A percentile compares a stretch with the other conserved stretches of the same genome.
These are phyloP conservation scores for Drosophila pseudotalamancana DNA, from an alignment of 2,888 invertebrate species.

Conservation along the genomic window DNA sequence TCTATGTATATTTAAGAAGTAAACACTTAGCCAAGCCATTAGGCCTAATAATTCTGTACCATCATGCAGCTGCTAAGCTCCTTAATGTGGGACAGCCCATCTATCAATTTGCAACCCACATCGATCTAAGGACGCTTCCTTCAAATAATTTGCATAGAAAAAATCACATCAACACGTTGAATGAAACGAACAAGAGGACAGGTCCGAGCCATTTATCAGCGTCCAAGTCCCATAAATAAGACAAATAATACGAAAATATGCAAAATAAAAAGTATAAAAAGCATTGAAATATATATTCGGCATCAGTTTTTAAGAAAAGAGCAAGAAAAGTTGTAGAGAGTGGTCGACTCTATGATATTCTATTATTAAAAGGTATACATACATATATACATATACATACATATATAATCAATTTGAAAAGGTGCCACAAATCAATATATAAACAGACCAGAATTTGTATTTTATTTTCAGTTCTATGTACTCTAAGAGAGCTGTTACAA, in stretches of 20 bases:
- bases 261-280: conserved; percentile 68
- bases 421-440: too few species aligned
- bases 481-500: too few species aligned
- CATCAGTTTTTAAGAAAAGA: conserved; percentile 3
- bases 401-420: too few species aligned
- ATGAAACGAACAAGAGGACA: conserved; percentile 41
- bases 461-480: too few species aligned
- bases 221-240: conserved; percentile 70
- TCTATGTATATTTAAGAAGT: neutral
- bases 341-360: conserved; percentile 3
- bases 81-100: conserved; percentile 13
- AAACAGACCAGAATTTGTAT: too few species aligned
- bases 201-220: conserved; percentile 68
- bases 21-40: conserved; percentile 27
- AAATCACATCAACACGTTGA: conserved; percentile 78
- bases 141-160: conserved; percentile 41
- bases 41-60: conserved; percentile 20
- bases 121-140: conserved; percentile 25
- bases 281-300: conserved; percentile 44
- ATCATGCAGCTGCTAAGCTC: conserved; percentile 42
- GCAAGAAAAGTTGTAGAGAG: neutral
- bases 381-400: too few species aligned
- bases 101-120: conserved; percentile 50
- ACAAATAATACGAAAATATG: conserved; percentile 76
- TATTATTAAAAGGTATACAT: neutral